A percentile compares a stretch with the other conserved stretches of the same genome.
These are phyloP conservation scores for Crotalus viridis DNA, from an alignment of 2,113 vertebrate species.

Conservation along the genomic window DNA sequence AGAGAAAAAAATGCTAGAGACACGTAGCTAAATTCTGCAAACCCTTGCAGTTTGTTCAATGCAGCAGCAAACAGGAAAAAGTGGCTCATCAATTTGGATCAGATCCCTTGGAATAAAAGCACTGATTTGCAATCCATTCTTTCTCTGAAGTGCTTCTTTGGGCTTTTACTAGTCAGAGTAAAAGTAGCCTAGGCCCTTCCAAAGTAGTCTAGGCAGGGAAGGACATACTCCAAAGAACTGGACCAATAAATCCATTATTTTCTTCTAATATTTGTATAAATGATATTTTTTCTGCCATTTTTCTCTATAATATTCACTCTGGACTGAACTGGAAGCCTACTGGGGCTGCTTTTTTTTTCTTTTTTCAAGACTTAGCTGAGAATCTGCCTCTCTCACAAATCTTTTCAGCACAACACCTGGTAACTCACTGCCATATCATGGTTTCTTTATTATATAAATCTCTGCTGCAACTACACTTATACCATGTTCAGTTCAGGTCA, in stretches of 20 bases:
- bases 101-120: not conserved
- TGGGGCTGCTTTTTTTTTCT: not conserved
- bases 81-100: slow-evolving; percentile 5
- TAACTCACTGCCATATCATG: not conserved
- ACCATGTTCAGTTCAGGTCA: not conserved
- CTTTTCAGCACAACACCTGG: not conserved
- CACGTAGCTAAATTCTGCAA: not conserved
- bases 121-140: not conserved
- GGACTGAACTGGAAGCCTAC: not conserved
- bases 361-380: not conserved
- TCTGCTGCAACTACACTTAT: not conserved
- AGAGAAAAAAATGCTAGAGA: slow-evolving; percentile 47
- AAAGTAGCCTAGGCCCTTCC: not conserved
- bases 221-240: not conserved
- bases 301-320: not conserved
- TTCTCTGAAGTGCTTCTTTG: not conserved
- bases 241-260: not conserved
- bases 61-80: slow-evolving; percentile 29
- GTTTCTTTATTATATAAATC: not conserved
- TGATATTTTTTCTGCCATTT: not conserved
- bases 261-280: not conserved
- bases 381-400: not conserved
- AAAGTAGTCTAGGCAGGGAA: not conserved
- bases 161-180: not conserved
- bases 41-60: not conserved